Conservation (phyloP, 1,140 invertebrate species). For the Apis dorsata region DNA sequence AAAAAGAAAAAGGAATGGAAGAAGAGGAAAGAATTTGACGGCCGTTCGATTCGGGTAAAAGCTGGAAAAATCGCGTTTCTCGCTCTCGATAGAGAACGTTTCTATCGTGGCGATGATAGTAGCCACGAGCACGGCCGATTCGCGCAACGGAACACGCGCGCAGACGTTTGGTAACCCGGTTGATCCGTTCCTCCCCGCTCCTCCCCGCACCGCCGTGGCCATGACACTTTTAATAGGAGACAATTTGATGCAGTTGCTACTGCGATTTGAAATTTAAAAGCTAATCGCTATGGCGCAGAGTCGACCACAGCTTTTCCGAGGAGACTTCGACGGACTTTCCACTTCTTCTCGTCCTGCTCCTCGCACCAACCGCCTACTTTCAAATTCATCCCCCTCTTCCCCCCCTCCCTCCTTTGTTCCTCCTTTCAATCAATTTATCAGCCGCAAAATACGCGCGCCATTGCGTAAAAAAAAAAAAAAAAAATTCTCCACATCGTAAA, state of each 20-base stretch:
- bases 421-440: slow-evolving; percentile 18
- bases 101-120: background rate
- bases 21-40: too few species aligned
- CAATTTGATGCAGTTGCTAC: slow-evolving; percentile 75
- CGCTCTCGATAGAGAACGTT: background rate
- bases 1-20: too few species aligned
- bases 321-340: slow-evolving; percentile 7
- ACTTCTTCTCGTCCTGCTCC: too few species aligned
- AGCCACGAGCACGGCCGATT: background rate
- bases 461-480: background rate
- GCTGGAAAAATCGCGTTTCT: background rate
- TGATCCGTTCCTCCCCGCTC: slow-evolving; percentile 20
- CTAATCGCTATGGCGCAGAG: slow-evolving; percentile 35
- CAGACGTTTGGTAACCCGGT: slow-evolving; percentile 38
- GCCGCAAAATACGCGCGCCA: slow-evolving; percentile 27
- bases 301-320: slow-evolving; percentile 1
- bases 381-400: too few species aligned
- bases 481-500: background rate
- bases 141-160: background rate
- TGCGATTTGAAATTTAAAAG: slow-evolving; percentile 76
- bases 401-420: too few species aligned
- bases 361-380: too few species aligned
- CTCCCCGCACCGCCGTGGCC: slow-evolving; percentile 64
- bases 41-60: too few species aligned
- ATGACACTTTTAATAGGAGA: slow-evolving; percentile 79